Evolutionary conservation across 2,113 vertebrate genomes (phyloP), one percentile per base, ranked within the genome.

Genomic region (Craseonycteris thonglongyai): DNA sequence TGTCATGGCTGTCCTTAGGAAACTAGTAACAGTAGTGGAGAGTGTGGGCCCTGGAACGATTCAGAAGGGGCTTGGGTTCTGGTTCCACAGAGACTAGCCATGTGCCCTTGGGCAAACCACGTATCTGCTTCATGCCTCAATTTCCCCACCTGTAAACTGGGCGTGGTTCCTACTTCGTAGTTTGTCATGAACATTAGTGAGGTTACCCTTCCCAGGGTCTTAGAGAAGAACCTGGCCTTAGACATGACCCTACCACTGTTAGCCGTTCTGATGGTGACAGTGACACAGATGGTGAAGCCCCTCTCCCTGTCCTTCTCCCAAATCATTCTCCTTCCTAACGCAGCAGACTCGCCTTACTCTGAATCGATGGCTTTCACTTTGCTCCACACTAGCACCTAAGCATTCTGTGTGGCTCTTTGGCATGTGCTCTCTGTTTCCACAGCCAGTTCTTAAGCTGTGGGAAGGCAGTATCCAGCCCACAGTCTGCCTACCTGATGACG

Each of bases 301-400:
- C 11, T 4, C 4, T 16, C n/a, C 7, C 7, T n/a, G n/a, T n/a
- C n/a, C n/a, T n/a, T n/a, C n/a, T 7, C 16, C 4, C 12, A 10
- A 12, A 3, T 42, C 12, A 19, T 5, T n/a, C n/a, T 59, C 6
- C 30, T 65, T 7, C 11, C 9, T 13, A 24, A 47, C 26, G 38
- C 9, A 6, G 38, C 11, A 24, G 54, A 9, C 51, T 45, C 58
- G 59, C 28, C 65, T 28, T 6, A 28, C 68, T 56, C 28, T 24
- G 90, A 59, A 65, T 75, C 38, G 2, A 38, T 30, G 38, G 14
- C 19, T 63, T n/a, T 81, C 24, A 14, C 1, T 9, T 47, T 30
- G 30, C 8, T 45, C 8, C 4, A 33, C 15, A 24, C 33, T 76
- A 40, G 19, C 42, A 49, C n/a, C 54, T 22, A 0, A 1, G 7